Conservation (phyloP, 1,140 invertebrate genomes). For the Diachasmimorpha longicaudata region DNA sequence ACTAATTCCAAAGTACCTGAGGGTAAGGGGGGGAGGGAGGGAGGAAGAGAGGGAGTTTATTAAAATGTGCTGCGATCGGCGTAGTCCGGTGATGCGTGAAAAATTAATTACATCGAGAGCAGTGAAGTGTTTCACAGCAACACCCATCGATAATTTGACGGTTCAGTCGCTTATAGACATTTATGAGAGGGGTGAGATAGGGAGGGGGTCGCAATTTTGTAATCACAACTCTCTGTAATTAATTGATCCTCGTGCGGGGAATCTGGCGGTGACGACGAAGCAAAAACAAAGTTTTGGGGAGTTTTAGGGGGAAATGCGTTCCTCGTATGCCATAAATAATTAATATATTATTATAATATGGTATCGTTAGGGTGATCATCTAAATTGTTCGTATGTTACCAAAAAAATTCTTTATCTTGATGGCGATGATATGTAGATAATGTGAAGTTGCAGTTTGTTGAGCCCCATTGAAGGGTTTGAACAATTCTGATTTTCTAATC, state of each 20-base stretch:
- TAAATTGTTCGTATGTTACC: no score
- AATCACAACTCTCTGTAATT: slow-evolving; percentile 7
- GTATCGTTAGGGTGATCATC: no score
- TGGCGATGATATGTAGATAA: no score
- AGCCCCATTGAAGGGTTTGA: no score
- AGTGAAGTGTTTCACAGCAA: slow-evolving; percentile 37
- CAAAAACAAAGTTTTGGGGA: not conserved
- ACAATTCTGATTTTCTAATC: slow-evolving; percentile 14
- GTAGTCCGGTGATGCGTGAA: slow-evolving; percentile 31
- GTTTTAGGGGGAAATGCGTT: no score
- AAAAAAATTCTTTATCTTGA: no score
- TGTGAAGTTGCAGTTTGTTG: no score
- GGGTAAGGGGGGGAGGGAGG: no score
- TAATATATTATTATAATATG: no score
- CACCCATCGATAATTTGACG: slow-evolving; percentile 42
- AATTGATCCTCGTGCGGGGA: not conserved
- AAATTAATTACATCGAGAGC: slow-evolving; percentile 46
- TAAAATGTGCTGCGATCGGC: slow-evolving; percentile 20
- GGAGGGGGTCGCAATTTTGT: slow-evolving; percentile 4
- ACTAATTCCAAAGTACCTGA: not conserved
- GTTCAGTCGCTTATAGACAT: slow-evolving; percentile 16
- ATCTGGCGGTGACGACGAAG: not conserved
- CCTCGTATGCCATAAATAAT: no score
- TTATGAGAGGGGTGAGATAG: not conserved
- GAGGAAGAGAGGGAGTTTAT: no score